phyloP scores from a whole-genome alignment of 2,888 invertebrate species.

The Branchipolynoe longqiensis region DNA sequence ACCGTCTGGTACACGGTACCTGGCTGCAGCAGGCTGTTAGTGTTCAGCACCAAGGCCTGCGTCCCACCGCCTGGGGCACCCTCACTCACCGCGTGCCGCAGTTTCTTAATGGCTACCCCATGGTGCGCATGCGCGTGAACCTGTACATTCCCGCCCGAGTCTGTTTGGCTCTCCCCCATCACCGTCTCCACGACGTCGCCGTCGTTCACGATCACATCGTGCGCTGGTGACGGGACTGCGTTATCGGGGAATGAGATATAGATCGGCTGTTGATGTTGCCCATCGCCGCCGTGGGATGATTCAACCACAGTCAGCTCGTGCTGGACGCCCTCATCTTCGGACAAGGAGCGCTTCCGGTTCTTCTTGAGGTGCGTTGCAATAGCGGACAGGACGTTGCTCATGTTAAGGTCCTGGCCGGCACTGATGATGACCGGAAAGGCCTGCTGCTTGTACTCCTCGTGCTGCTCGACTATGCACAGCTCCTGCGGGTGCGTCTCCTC shows the following conservation, averaged over 20 bases:
- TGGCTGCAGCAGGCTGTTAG: conserved; percentile 19
- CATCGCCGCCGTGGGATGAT: background rate
- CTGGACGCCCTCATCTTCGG: background rate
- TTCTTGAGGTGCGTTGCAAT: conserved; percentile 61
- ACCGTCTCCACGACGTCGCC: conserved; percentile 56
- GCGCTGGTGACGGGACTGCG: conserved; percentile 62
- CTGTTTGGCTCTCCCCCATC: background rate
- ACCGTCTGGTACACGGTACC: conserved; percentile 47
- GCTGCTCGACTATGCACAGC: background rate
- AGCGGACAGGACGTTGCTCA: conserved; percentile 60
- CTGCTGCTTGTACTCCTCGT: background rate
- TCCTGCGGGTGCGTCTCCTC: conserved; percentile 14
- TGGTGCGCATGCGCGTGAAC: no score
- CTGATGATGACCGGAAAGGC: conserved; percentile 15
- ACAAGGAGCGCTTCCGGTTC: conserved; percentile 26
- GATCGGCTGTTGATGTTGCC: background rate
- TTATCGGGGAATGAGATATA: conserved; percentile 26
- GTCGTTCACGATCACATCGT: conserved; percentile 63
- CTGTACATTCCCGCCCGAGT: no score
- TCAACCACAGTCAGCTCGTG: background rate
- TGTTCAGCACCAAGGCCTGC: conserved; percentile 16
- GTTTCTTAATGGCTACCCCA: background rate
- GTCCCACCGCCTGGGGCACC: conserved; percentile 6
- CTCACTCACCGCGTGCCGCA: background rate
- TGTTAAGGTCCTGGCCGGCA: conserved; percentile 50